Conservation (phyloP, 2,888 invertebrate species). For the Drosophila ustulata region DNA sequence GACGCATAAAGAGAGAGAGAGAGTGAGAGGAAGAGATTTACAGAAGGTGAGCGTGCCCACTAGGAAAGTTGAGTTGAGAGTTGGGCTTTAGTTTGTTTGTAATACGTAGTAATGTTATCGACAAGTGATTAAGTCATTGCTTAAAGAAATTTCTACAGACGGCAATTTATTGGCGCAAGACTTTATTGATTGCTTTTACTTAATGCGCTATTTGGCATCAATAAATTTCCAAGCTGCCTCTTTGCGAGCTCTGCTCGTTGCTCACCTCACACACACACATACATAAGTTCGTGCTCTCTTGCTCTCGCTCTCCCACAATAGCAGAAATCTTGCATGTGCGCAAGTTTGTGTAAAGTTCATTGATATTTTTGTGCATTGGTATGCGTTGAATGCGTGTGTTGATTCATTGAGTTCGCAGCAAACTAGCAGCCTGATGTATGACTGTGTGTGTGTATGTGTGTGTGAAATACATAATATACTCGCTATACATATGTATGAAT, state of each 20-base stretch:
- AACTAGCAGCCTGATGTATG: conserved; percentile 57
- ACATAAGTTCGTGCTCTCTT: conserved; percentile 9
- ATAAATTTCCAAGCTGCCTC: conserved; percentile 49
- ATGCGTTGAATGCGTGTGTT: conserved; percentile 66
- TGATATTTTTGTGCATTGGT: conserved; percentile 82
- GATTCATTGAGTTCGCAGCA: conserved; percentile 79
- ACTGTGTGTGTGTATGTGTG: conserved; percentile 15
- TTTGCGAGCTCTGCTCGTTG: conserved; percentile 17
- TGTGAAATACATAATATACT: too few relatives aligned
- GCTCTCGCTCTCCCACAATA: conserved; percentile 43
- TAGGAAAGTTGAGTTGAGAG: conserved; percentile 49
- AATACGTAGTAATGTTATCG: not conserved
- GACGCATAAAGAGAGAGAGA: conserved; percentile 10
- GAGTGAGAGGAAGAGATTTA: not conserved
- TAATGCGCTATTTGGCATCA: not conserved
- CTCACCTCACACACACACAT: conserved; percentile 29
- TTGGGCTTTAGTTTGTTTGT: not conserved
- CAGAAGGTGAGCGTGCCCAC: conserved; percentile 43
- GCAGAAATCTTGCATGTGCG: conserved; percentile 55
- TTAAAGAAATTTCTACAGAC: not conserved
- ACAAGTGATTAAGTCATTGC: not conserved
- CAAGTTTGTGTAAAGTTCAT: conserved; percentile 80
- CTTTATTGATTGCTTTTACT: too few relatives aligned
- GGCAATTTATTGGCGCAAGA: not conserved
- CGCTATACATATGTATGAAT: conserved; percentile 4